These are phyloP conservation scores for Nasalis larvatus DNA, from an alignment of 2,113 vertebrate species.

Conservation along the genomic window DNA sequence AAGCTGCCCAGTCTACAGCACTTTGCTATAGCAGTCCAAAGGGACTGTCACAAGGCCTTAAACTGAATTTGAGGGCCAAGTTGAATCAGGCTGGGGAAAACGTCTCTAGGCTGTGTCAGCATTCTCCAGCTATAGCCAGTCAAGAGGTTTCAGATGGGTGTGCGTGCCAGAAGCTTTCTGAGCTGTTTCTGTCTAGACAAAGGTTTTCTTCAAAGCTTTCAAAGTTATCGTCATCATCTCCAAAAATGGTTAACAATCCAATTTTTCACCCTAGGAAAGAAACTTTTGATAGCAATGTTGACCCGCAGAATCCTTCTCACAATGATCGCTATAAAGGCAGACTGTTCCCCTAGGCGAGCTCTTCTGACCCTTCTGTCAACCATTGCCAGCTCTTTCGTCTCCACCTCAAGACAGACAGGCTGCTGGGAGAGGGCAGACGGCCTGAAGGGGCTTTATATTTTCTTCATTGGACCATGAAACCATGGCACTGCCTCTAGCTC, in stretches of 20 bases:
- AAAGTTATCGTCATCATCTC: slow-evolving; percentile 56
- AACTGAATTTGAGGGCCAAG: slow-evolving; percentile 14
- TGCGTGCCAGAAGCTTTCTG: slow-evolving; percentile 59
- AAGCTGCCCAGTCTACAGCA: neutral
- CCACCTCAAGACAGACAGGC: neutral
- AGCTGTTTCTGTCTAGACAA: slow-evolving; percentile 71
- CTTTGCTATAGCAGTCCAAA: neutral
- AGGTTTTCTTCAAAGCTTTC: slow-evolving; percentile 64
- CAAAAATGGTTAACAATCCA: slow-evolving; percentile 58
- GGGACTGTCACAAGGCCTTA: neutral
- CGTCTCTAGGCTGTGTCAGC: slow-evolving; percentile 22
- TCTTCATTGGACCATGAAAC: slow-evolving; percentile 58
- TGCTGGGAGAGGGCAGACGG: neutral
- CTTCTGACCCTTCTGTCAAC: slow-evolving; percentile 30
- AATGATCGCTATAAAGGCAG: neutral
- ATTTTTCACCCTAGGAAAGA: slow-evolving; percentile 48
- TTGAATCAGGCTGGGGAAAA: neutral
- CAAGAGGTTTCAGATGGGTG: slow-evolving; percentile 46
- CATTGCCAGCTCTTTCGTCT: slow-evolving; percentile 56
- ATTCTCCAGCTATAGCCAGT: neutral
- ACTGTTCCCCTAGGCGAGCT: neutral
- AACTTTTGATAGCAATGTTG: slow-evolving; percentile 67
- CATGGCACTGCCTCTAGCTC: slow-evolving; percentile 67
- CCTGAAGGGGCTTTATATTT: slow-evolving; percentile 41
- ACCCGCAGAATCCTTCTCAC: slow-evolving; percentile 19